Evolutionary conservation across 2,888 invertebrate genomes (phyloP).

Genomic region (Lymantria dispar): DNA sequence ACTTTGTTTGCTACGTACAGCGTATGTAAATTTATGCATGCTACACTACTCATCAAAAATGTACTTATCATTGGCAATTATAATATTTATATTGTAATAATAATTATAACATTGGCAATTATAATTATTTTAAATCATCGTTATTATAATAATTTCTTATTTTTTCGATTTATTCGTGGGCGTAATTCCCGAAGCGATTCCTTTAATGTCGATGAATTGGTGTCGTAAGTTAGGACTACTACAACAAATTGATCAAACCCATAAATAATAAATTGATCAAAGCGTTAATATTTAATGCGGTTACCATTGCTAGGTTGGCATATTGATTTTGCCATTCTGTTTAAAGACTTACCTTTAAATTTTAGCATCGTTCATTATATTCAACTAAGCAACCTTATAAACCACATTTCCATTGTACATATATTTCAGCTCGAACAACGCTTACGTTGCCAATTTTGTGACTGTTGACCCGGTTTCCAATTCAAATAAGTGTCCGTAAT

Average conservation of each 20-base stretch:
- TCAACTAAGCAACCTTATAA: constrained; percentile 18
- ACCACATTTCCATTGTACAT: constrained; percentile 20
- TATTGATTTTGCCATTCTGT: constrained; percentile 59
- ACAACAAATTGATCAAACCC: constrained; percentile 22
- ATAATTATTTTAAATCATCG: too few relatives aligned
- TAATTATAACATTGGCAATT: too few relatives aligned
- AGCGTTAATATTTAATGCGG: constrained; percentile 47
- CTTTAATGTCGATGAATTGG: constrained; percentile 2
- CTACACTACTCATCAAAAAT: too few relatives aligned
- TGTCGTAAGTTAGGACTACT: constrained; percentile 15
- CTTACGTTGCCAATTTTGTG: constrained; percentile 31
- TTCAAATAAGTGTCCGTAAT: constrained; percentile 19
- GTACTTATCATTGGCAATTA: too few relatives aligned
- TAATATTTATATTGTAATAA: too few relatives aligned
- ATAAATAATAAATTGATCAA: constrained; percentile 23
- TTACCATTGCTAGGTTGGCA: constrained; percentile 31
- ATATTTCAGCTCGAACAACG: constrained; percentile 27
- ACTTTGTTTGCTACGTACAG: constrained; percentile 3
- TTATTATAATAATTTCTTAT: too few relatives aligned
- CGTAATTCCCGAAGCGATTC: neutral
- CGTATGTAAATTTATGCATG: neutral
- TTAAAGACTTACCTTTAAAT: constrained; percentile 18
- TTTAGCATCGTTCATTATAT: constrained; percentile 33
- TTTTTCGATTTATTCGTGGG: neutral
- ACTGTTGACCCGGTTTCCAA: constrained; percentile 32